Conservation (phyloP, 2,888 invertebrate species). For the Lampropteryx suffumata region DNA sequence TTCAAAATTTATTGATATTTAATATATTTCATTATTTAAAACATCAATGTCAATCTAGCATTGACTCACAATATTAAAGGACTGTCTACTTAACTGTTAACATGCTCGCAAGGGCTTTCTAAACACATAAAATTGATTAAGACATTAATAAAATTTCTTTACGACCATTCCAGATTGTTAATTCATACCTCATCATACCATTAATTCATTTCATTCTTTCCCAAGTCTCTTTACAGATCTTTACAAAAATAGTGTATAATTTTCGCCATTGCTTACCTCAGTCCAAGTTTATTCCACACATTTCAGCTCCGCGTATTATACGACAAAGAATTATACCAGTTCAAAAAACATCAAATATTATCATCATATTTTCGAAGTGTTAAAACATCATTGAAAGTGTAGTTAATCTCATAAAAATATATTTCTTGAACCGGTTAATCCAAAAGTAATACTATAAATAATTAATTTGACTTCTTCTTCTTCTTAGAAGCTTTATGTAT, state of each 20-base stretch:
- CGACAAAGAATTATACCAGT: background rate
- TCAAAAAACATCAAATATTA: constrained; percentile 2
- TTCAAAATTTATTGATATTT: constrained; percentile 17
- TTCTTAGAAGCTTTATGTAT: constrained; percentile 39
- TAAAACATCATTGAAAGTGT: no score
- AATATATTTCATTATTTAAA: constrained; percentile 1
- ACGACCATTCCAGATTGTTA: constrained; percentile 15
- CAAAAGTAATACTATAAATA: background rate
- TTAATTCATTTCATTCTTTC: constrained; percentile 21
- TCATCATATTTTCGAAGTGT: no score
- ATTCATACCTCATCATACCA: constrained; percentile 25
- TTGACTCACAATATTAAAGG: constrained; percentile 9
- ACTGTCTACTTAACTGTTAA: constrained; percentile 13
- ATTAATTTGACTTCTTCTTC: constrained; percentile 18
- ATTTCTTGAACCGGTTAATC: background rate
- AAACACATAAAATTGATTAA: constrained; percentile 8
- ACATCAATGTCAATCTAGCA: constrained; percentile 20
- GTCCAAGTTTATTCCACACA: constrained; percentile 1
- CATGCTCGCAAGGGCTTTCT: constrained; percentile 9
- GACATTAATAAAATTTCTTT: constrained; percentile 7
- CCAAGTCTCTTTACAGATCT: constrained; percentile 8
- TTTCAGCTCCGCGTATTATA: background rate
- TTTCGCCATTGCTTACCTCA: constrained; percentile 7
- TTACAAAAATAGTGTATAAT: constrained; percentile 3
- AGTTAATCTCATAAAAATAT: no score